Evolutionary conservation across 2,797 vertebrate species (phyloP), one percentile per base, ranked within the genome.

Genomic region (Anguilla marmorata): DNA sequence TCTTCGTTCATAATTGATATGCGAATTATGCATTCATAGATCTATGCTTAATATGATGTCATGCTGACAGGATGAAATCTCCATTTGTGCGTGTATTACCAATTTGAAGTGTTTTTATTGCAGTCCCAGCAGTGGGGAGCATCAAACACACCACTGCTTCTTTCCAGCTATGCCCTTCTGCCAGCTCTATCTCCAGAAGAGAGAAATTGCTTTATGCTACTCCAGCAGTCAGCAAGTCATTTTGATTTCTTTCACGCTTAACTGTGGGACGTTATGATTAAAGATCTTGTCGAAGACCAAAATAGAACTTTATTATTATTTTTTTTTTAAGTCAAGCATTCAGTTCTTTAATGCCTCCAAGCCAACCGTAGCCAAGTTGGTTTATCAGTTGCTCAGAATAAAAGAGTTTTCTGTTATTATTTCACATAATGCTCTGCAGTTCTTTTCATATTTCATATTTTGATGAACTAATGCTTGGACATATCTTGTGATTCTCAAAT

Each of bases 191-290:
- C 27, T 33, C 30, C 41, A 48, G 41, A 48, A 24, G 24, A 24
- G 76, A 80, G 48, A 50, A 80, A 80, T 80, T 80, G 76, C 19
- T 80, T 79, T 79, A 74, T 79, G 33, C 74, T 30, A 8, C 27
- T 79, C 16, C 19, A 41, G 30, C 74, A 76, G 37, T 76, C 74
- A 41, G 11, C 33, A 41, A 76, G 33, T 76, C 3, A 76, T 76
- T 76, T 76, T 80, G 41, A 45, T 48, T 80, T 48, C 76, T 48
- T 80, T 80, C 45, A 48, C 8, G 41, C 41, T 48, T 24, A 45
- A 80, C 37, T 48, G 41, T 48, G 76, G 37, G 76, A 80, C 76
- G 19, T 48, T 24, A 76, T 37, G 37, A 80, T 80, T 21, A 50
- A 48, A 50, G 41, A n/a, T 48, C 72, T 76, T 76, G 72, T 33